These are phyloP conservation scores for Atta colombica DNA, from an alignment of 1,140 invertebrate species.

Conservation along the genomic window DNA sequence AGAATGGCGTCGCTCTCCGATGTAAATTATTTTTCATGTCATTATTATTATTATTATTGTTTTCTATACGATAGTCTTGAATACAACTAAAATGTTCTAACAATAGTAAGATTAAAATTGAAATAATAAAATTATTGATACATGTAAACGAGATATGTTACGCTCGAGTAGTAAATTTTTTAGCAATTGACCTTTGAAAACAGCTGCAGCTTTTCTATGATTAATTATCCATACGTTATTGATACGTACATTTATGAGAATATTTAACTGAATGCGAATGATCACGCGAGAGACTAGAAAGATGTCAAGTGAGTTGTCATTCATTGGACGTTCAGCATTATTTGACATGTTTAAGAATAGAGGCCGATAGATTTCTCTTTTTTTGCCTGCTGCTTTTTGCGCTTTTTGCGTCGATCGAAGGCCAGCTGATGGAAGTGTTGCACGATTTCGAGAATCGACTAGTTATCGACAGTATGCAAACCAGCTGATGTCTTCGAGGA, in stretches of 20 bases:
- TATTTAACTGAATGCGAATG: constrained; percentile 10
- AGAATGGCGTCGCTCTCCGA: too few relatives aligned
- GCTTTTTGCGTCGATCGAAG: constrained; percentile 6
- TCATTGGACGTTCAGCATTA: not conserved
- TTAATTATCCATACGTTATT: constrained; percentile 3
- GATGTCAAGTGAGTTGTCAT: constrained; percentile 10
- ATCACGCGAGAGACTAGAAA: constrained; percentile 1
- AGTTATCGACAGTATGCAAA: not conserved
- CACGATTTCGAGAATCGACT: constrained; percentile 12
- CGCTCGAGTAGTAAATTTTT: not conserved
- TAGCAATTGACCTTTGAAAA: not conserved
- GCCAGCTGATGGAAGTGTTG: constrained; percentile 10
- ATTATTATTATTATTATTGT: not conserved
- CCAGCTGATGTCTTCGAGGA: not conserved
- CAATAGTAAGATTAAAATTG: not conserved
- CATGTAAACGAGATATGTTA: not conserved
- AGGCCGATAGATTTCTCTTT: constrained; percentile 40
- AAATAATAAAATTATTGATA: not conserved
- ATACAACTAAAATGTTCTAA: not conserved
- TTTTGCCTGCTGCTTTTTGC: constrained; percentile 14
- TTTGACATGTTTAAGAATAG: constrained; percentile 38
- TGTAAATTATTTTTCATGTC: not conserved
- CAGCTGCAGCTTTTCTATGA: not conserved
- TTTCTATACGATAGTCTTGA: not conserved
- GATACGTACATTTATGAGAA: not conserved